Conservation (phyloP, 1,140 invertebrate genomes). For the Zeugodacus cucurbitae region DNA sequence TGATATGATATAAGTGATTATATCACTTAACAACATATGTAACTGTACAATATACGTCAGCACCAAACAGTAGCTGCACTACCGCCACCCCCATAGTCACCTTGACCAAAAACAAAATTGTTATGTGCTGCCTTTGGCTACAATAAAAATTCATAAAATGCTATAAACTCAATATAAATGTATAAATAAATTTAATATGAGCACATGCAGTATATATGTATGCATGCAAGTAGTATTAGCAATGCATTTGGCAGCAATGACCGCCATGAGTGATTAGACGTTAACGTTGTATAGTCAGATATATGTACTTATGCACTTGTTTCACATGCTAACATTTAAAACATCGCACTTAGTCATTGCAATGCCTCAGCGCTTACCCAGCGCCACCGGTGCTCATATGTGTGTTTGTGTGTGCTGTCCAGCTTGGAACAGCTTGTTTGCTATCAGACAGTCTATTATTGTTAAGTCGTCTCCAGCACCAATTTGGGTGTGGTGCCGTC, state of each 20-base stretch:
- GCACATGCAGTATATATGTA: neutral
- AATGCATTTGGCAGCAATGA: neutral
- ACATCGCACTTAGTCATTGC: neutral
- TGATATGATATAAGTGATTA: neutral
- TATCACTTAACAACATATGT: neutral
- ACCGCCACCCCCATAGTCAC: neutral
- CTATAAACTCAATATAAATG: no score
- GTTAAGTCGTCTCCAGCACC: neutral
- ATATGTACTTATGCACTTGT: neutral
- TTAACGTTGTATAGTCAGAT: neutral
- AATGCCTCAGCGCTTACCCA: neutral
- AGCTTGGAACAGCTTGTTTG: neutral
- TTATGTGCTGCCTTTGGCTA: neutral
- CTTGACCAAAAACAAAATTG: neutral
- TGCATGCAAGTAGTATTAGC: neutral
- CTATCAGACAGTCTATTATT: neutral
- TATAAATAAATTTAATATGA: no score
- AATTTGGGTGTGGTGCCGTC: neutral
- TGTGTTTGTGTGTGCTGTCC: neutral
- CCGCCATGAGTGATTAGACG: neutral
- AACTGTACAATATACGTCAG: neutral
- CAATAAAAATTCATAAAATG: neutral
- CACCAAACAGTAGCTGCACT: neutral
- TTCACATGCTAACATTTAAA: neutral
- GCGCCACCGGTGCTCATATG: neutral